A percentile compares a stretch with the other conserved stretches of the same genome.
phyloP scores from a whole-genome alignment of 2,888 invertebrate genomes.

The Ochropacha duplaris region DNA sequence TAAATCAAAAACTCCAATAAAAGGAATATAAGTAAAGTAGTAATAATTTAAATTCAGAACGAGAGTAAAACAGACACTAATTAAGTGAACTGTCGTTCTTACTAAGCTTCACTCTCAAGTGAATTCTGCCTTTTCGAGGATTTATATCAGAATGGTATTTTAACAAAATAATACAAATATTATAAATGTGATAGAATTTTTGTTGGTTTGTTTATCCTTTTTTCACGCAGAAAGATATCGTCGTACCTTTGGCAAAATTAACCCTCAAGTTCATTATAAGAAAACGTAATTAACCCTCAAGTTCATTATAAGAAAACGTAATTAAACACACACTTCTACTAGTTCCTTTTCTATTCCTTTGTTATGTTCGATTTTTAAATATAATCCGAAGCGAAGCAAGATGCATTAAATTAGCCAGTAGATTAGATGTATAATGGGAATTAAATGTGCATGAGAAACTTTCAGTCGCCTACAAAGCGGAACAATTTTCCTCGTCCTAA shows the following conservation, averaged over 20 bases:
- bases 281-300: too few relatives aligned
- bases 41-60: constrained; percentile 21
- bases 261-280: too few relatives aligned
- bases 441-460: background rate
- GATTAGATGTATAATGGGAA: background rate
- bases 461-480: background rate
- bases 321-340: too few relatives aligned
- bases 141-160: background rate
- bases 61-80: constrained; percentile 40
- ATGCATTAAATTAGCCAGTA: background rate
- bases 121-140: background rate
- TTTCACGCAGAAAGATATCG: too few relatives aligned
- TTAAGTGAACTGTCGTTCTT: constrained; percentile 36
- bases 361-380: too few relatives aligned
- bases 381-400: background rate
- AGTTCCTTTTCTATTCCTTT: too few relatives aligned
- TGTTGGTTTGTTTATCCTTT: too few relatives aligned
- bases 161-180: too few relatives aligned
- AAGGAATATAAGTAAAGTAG: constrained; percentile 24
- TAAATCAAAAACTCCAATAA: constrained; percentile 30
- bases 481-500: background rate
- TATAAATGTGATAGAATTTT: too few relatives aligned
- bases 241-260: too few relatives aligned
- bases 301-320: too few relatives aligned
- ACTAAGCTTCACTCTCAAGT: constrained; percentile 11